Base-by-base conservation (phyloP, 2,113 vertebrate species). In the Saguinus imperator region DNA sequence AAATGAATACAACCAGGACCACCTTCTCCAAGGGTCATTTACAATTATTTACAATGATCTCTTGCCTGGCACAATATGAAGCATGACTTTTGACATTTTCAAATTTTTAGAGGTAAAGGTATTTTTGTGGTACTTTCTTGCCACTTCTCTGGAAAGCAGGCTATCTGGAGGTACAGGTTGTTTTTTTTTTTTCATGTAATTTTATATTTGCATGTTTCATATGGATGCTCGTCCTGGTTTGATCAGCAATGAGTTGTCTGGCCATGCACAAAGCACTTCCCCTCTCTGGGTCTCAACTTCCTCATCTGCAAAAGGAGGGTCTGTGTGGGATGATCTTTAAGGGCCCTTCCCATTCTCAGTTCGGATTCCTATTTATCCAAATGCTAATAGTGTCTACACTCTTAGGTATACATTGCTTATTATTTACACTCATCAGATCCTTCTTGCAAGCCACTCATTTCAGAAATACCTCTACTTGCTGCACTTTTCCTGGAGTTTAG, bases 131-230 rank as follows among this genome's bases (percentile, higher is more conserved):
- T 55, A 58, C 40, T 81, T 94, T 35, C 27, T 2, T 17, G 58
- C 20, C 52, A 83, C 73, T 91, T 89, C 87, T 86, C 45, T 87
- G 79, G 73, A 73, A 95, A 89, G 52, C 55, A 89, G 35, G 43
- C 93, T 90, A 52, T 79, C 87, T 83, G 75, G 52, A 77, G 82
- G 87, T 86, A 94, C 82, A 1, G 25, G 9, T 1, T 6, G 21
- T 5, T 48, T 57, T 55, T 37, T 66, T 66, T n/a, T 73, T 45
- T 52, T 55, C 21, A 20, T 70, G 64, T 43, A 70, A 55, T 93
- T 96, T 82, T 89, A 45, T 23, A 83, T 76, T 61, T 95, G 40
- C 32, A 45, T 50, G 58, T 76, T 88, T 95, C 88, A 52, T 32
- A 80, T 70, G 35, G 94, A 86, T 92, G 77, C 45, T 89, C 16